Conservation (phyloP, 2,888 invertebrate genomes). For the Xylota segnis region DNA sequence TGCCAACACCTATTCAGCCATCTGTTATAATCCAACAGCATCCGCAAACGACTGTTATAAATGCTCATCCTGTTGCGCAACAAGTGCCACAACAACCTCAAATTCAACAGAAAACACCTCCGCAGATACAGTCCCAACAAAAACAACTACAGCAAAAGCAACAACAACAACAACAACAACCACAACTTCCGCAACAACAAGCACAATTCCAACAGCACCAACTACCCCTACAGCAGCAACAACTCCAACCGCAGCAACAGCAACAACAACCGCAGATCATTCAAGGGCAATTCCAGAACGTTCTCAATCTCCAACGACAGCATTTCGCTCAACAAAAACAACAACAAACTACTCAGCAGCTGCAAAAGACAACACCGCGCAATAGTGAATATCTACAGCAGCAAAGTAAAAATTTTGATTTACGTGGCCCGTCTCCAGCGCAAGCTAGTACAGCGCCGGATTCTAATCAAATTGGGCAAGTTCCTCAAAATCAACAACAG, state of each 20-base stretch:
- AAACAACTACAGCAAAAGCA: slow-evolving; percentile 50
- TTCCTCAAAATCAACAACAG: slow-evolving; percentile 50
- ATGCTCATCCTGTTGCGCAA: slow-evolving; percentile 45
- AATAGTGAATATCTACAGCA: slow-evolving; percentile 79
- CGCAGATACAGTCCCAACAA: slow-evolving; percentile 38
- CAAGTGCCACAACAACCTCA: slow-evolving; percentile 29
- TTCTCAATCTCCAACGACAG: slow-evolving; percentile 79
- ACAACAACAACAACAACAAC: slow-evolving; percentile 38
- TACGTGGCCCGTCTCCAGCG: slow-evolving; percentile 86
- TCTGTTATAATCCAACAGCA: slow-evolving; percentile 74
- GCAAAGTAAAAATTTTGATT: slow-evolving; percentile 79
- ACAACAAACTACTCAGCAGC: slow-evolving; percentile 73
- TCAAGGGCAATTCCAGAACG: slow-evolving; percentile 80
- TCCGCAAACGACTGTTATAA: slow-evolving; percentile 60
- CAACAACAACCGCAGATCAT: slow-evolving; percentile 77
- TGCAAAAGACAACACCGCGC: slow-evolving; percentile 79
- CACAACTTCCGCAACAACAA: slow-evolving; percentile 35
- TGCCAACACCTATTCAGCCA: slow-evolving; percentile 66
- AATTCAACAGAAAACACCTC: slow-evolving; percentile 40
- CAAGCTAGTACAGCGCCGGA: slow-evolving; percentile 87
- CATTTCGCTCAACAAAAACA: slow-evolving; percentile 77
- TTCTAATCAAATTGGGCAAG: slow-evolving; percentile 77
- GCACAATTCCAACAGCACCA: slow-evolving; percentile 53
- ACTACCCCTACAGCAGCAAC: slow-evolving; percentile 44
- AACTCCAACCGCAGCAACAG: slow-evolving; percentile 33